These are phyloP conservation scores for Tetragnatha versicolor DNA, from an alignment of 1,140 invertebrate genomes.

Conservation along the genomic window DNA sequence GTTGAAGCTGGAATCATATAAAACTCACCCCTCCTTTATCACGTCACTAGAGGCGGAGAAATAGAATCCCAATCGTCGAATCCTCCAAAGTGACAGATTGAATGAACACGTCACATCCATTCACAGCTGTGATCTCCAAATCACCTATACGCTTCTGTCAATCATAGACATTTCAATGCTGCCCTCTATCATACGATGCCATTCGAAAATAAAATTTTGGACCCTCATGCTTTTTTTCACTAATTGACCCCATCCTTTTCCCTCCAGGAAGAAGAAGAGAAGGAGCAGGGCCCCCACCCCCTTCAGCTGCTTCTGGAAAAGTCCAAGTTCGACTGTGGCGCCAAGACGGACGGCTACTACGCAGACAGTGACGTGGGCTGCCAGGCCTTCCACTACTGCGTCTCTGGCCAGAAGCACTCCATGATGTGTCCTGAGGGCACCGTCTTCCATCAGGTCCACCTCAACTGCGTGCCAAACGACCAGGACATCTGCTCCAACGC, in stretches of 20 bases:
- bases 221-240: neutral
- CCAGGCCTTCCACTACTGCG: constrained; percentile 93
- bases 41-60: too few relatives aligned
- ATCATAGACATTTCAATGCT: too few relatives aligned
- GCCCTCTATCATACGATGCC: too few relatives aligned
- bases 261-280: constrained; percentile 69
- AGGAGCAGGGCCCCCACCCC: constrained; percentile 85
- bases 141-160: too few relatives aligned
- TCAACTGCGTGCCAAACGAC: constrained; percentile 89
- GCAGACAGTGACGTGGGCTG: constrained; percentile 87
- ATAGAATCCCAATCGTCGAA: too few relatives aligned
- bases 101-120: too few relatives aligned
- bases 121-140: too few relatives aligned
- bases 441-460: constrained; percentile 87
- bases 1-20: too few relatives aligned
- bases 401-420: constrained; percentile 80
- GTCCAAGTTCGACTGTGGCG: constrained; percentile 82
- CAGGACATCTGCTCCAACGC: constrained; percentile 90
- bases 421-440: constrained; percentile 93
- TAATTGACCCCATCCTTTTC: too few relatives aligned
- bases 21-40: too few relatives aligned
- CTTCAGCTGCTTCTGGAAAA: constrained; percentile 79
- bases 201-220: too few relatives aligned
- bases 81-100: too few relatives aligned
- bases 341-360: constrained; percentile 86